Evolutionary conservation across 1,140 invertebrate species (phyloP).

Genomic region (Lanistes nyassanus): DNA sequence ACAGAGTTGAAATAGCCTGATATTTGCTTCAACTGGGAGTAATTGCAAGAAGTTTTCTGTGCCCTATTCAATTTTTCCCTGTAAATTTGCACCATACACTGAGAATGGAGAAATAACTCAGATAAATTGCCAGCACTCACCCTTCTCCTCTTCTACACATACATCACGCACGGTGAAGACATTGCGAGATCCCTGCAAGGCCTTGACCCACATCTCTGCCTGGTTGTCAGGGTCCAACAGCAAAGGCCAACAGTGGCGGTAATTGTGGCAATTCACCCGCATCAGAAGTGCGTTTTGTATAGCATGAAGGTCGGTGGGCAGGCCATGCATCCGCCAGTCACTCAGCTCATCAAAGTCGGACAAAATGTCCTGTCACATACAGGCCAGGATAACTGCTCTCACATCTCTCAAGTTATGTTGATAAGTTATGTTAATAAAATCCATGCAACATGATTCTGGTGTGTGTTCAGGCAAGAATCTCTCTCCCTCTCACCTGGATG

Average conservation of each 20-base stretch:
- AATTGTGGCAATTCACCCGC: constrained; percentile 57
- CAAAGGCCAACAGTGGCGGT: constrained; percentile 64
- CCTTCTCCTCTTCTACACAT: constrained; percentile 40
- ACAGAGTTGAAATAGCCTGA: too few relatives aligned
- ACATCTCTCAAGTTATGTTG: too few relatives aligned
- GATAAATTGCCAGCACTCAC: constrained; percentile 24
- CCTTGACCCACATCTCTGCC: constrained; percentile 60
- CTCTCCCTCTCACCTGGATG: constrained; percentile 32
- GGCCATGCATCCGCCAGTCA: constrained; percentile 56
- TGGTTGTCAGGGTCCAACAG: constrained; percentile 65
- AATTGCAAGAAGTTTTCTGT: too few relatives aligned
- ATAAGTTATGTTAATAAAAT: too few relatives aligned
- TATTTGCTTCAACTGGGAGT: too few relatives aligned
- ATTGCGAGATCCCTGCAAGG: constrained; percentile 53
- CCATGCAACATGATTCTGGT: too few relatives aligned
- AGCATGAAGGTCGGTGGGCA: constrained; percentile 61
- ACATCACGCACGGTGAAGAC: constrained; percentile 54
- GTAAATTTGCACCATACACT: too few relatives aligned
- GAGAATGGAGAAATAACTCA: background rate
- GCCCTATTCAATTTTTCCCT: too few relatives aligned
- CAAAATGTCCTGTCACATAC: constrained; percentile 51
- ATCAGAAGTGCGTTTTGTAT: constrained; percentile 64
- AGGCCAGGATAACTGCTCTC: too few relatives aligned
- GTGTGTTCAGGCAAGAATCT: too few relatives aligned
- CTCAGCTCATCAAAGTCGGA: constrained; percentile 63